phyloP scores from a whole-genome alignment of 2,888 invertebrate genomes.

The Drosophila multiciliata region DNA sequence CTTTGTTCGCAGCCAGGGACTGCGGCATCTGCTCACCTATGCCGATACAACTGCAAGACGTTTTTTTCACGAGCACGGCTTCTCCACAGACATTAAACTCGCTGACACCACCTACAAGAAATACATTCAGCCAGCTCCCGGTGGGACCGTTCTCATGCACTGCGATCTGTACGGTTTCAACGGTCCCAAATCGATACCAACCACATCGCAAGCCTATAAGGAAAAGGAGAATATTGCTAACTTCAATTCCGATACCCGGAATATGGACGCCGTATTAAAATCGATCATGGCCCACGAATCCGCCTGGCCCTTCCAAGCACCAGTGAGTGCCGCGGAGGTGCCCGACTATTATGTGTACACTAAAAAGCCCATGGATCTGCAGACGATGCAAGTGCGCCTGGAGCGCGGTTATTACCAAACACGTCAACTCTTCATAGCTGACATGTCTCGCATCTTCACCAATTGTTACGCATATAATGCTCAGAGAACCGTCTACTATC shows the following conservation, averaged over 20 bases:
- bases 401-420: slow-evolving; percentile 91
- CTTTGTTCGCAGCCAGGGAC: slow-evolving; percentile 95
- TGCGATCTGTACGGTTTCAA: slow-evolving; percentile 96
- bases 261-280: slow-evolving; percentile 85
- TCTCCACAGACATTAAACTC: slow-evolving; percentile 96
- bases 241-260: background rate
- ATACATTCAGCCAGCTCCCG: slow-evolving; percentile 96
- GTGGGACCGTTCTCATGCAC: slow-evolving; percentile 98
- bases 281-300: slow-evolving; percentile 91
- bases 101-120: slow-evolving; percentile 92
- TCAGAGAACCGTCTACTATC: slow-evolving; percentile 95
- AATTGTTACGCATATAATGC: slow-evolving; percentile 98
- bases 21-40: slow-evolving; percentile 96
- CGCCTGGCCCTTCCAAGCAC: slow-evolving; percentile 97
- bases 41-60: slow-evolving; percentile 98
- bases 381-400: slow-evolving; percentile 83
- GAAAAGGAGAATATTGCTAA: no score
- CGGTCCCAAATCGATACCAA: slow-evolving; percentile 92
- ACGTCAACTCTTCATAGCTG: slow-evolving; percentile 95
- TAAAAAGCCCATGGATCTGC: slow-evolving; percentile 97
- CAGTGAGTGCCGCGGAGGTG: slow-evolving; percentile 94
- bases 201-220: slow-evolving; percentile 87
- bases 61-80: slow-evolving; percentile 97
- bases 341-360: slow-evolving; percentile 98
- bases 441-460: slow-evolving; percentile 97